phyloP scores from a whole-genome alignment of 1,140 invertebrate species.

The Orchesella cincta region DNA sequence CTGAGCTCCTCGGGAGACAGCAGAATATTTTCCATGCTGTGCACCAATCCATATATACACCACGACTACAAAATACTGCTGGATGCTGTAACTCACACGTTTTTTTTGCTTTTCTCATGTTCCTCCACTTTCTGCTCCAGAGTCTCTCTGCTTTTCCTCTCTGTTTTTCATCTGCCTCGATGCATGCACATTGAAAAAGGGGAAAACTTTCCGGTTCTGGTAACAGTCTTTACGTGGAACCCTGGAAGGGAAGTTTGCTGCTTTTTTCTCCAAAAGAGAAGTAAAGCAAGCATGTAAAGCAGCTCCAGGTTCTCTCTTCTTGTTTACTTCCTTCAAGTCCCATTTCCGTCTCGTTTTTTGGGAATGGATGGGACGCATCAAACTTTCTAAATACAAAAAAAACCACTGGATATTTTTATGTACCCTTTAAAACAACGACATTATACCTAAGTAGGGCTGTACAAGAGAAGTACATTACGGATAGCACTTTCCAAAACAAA shows the following conservation, averaged over 20 bases:
- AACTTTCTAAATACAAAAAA: too few species aligned
- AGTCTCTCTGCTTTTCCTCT: neutral
- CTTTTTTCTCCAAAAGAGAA: slow-evolving; percentile 25
- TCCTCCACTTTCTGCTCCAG: neutral
- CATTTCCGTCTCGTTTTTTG: slow-evolving; percentile 17
- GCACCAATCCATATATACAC: too few species aligned
- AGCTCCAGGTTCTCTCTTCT: slow-evolving; percentile 16
- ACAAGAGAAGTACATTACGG: too few species aligned
- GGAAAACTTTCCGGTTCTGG: slow-evolving; percentile 18
- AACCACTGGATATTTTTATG: too few species aligned
- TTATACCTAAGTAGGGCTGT: too few species aligned
- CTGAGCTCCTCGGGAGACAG: too few species aligned
- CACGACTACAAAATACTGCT: too few species aligned
- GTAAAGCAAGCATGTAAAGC: neutral
- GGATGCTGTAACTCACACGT: neutral
- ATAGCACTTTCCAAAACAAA: too few species aligned
- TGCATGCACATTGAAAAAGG: slow-evolving; percentile 6
- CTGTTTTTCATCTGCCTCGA: neutral
- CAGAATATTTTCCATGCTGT: too few species aligned
- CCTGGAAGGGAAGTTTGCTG: slow-evolving; percentile 26
- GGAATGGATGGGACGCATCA: too few species aligned
- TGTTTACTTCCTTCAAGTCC: neutral
- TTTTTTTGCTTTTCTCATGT: slow-evolving; percentile 8
- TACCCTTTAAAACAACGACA: too few species aligned
- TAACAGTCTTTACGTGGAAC: slow-evolving; percentile 18